These are phyloP conservation scores for Apis florea DNA, from an alignment of 1,140 invertebrate genomes.

Conservation along the genomic window DNA sequence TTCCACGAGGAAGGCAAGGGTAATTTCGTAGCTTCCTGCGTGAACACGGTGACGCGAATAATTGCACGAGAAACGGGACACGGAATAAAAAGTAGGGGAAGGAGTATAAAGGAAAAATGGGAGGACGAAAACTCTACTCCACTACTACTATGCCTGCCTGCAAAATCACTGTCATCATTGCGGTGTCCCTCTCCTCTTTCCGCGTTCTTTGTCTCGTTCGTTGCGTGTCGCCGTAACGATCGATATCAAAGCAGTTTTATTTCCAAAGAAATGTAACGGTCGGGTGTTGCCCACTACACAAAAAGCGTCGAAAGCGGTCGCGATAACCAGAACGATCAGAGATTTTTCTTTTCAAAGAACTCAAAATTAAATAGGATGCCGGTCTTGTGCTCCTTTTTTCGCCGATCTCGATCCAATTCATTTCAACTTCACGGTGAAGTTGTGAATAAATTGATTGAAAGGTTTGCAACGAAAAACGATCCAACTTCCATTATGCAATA, in stretches of 20 bases:
- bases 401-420: too few species aligned
- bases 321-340: not conserved
- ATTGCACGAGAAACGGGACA: slow-evolving; percentile 38
- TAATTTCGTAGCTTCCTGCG: slow-evolving; percentile 57
- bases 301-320: not conserved
- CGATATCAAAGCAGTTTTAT: slow-evolving; percentile 13
- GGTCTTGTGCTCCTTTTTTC: rapidly evolving
- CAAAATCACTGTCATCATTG: slow-evolving; percentile 46
- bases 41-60: slow-evolving; percentile 33
- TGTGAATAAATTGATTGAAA: too few species aligned
- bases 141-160: too few species aligned
- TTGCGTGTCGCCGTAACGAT: slow-evolving; percentile 34
- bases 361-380: not conserved
- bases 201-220: slow-evolving; percentile 40
- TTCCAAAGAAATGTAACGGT: slow-evolving; percentile 30
- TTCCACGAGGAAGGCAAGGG: slow-evolving; percentile 29
- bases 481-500: too few species aligned
- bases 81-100: not conserved
- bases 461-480: too few species aligned
- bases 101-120: not conserved
- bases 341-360: too few species aligned
- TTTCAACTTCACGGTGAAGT: too few species aligned
- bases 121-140: slow-evolving; percentile 8
- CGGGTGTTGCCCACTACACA: not conserved
- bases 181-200: not conserved